Base-by-base conservation (phyloP, 2,113 vertebrate species). In the Litocranius walleri region DNA sequence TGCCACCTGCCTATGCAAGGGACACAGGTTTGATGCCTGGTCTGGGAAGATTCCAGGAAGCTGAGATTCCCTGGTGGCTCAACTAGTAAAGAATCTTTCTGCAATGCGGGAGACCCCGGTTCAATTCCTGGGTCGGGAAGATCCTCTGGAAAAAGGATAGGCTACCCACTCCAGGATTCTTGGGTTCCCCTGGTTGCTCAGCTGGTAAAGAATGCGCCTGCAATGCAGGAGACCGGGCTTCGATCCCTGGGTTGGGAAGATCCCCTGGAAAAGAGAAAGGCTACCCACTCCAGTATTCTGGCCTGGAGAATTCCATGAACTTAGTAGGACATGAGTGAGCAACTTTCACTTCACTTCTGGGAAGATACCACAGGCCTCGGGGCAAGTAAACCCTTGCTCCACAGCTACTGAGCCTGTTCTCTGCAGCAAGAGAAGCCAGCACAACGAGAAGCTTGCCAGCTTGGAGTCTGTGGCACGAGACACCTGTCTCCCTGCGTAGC, bases 71-170 rank as follows among this genome's bases (percentile, higher is more conserved):
- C n/a, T 71, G 64, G n/a, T 21, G n/a, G 64, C 9, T 71, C 64
- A 12, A 19, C 5, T 11, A 17, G 19, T 36, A 5, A 36, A 67
- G 2, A 36, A 67, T 36, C 17, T 19, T 4, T 9, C 64, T 71
- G n/a, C n/a, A 36, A 36, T 6, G 17, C 1, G 0, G n/a, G 17
- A 67, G n/a, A 67, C 64, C 64, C n/a, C 0, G 0, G n/a, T 36
- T 67, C 9, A 1, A 67, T 36, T 36, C n/a, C 17, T 67, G 17
- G 64, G 64, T 67, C 4, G 0, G 64, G 64, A 67, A 36, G n/a
- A 36, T 36, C n/a, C 17, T 0, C 9, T 71, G 64, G 64, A 71
- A n/a, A 36, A 71, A 5, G 17, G 4, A 36, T 21, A 36, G n/a
- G 8, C n/a, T 71, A 21, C 64, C n/a, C n/a, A 19, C 33, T 64